Evolutionary conservation across 2,888 invertebrate genomes (phyloP), one percentile per base, ranked within the genome.

Genomic region (Chymomyza fuscimana): DNA sequence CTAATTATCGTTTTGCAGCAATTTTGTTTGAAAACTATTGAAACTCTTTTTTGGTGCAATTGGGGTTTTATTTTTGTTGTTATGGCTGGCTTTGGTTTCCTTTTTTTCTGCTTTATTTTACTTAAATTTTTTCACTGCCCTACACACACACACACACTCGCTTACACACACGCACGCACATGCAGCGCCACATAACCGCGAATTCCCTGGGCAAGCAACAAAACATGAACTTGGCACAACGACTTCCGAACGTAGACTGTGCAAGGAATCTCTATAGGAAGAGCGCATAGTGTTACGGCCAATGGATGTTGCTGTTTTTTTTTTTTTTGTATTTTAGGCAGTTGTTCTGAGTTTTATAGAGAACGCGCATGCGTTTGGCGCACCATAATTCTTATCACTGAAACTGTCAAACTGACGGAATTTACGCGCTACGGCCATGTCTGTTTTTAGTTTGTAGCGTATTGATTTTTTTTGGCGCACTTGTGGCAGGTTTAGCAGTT

Each of bases 401-500:
- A 70, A 73, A 68, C 67, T 70, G 77, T 73, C 77, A 82, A 88
- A 82, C 89, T 86, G 78, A 88, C 82, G 88, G 88, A 88, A 88
- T 88, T 85, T 87, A 76, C 81, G 80, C 84, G 77, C 79, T 80
- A 62, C 67, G 63, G 65, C 72, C 75, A 58, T 25, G 58, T 22
- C 25, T 25, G 15, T 25, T 58, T 19, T 25, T 63, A 71, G 67
- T 65, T 70, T 70, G 68, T 70, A 66, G 65, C 69, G 67, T 67
- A 71, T 69, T 74, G 71, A 74, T 74, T 56, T 71, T 70, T 73
- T 54, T 36, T 64, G 62, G 61, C 68, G 58, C 51, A 58, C 51
- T 59, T 58, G 64, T 62, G 46, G 51, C 32, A 32, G 40, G 12
- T 16, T 46, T 46, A 4, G 29, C 6, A n/a, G 7, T 56, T 52